A percentile compares a stretch with the other conserved stretches of the same genome.
Evolutionary conservation across 2,888 invertebrate genomes (phyloP).

Genomic region (Cordylochernes scorpioides): DNA sequence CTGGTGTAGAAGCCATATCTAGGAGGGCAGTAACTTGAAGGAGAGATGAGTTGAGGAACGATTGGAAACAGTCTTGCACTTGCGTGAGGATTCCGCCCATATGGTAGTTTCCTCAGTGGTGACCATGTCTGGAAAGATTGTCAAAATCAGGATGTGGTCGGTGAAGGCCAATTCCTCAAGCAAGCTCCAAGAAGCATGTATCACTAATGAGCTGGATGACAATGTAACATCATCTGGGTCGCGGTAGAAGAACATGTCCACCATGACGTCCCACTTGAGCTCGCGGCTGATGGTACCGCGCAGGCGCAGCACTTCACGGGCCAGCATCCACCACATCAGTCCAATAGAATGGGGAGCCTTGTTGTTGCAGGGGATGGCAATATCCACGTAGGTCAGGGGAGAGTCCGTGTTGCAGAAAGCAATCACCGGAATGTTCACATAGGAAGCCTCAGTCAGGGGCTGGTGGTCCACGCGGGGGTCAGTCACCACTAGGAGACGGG

Average conservation of each 20-base stretch:
- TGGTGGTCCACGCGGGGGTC: constrained; percentile 84
- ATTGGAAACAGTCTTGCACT: too few relatives aligned
- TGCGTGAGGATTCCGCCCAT: too few relatives aligned
- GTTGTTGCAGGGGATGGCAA: constrained; percentile 97
- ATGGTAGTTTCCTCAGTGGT: too few relatives aligned
- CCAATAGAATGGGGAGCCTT: constrained; percentile 91
- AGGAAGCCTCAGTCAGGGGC: constrained; percentile 93
- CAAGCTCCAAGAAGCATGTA: too few relatives aligned
- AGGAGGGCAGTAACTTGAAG: too few relatives aligned
- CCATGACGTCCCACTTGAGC: constrained; percentile 86
- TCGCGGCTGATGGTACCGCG: constrained; percentile 75
- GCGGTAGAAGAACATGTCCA: constrained; percentile 97
- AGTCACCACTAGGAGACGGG: constrained; percentile 77
- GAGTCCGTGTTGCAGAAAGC: constrained; percentile 95
- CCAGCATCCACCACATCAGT: constrained; percentile 96
- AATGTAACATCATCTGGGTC: constrained; percentile 86
- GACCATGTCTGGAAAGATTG: too few relatives aligned
- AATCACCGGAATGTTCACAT: constrained; percentile 97
- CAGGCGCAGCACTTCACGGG: constrained; percentile 72
- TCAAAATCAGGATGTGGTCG: too few relatives aligned
- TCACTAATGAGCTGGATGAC: too few relatives aligned
- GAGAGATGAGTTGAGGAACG: too few relatives aligned
- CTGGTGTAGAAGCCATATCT: too few relatives aligned
- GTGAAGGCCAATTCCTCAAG: too few relatives aligned
- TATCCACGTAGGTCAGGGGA: constrained; percentile 82